A percentile compares a stretch with the other conserved stretches of the same genome.
Conservation (phyloP, 2,888 invertebrate species). For the Pachymerium ferrugineum region DNA sequence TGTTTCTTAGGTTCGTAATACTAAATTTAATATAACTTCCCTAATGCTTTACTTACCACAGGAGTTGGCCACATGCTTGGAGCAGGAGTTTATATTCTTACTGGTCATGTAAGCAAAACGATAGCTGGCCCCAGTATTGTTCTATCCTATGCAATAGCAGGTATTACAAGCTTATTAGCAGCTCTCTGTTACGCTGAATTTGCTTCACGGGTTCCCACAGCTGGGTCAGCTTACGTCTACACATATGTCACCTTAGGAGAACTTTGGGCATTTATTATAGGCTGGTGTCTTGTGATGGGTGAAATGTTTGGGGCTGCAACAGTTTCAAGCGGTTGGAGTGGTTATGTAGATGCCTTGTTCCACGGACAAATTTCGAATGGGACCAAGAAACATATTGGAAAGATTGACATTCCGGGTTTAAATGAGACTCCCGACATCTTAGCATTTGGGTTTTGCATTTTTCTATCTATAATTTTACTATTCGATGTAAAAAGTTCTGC, state of each 20-base stretch:
- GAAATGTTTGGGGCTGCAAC: slow-evolving; percentile 57
- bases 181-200: slow-evolving; percentile 59
- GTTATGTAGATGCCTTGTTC: slow-evolving; percentile 59
- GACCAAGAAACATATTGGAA: slow-evolving; percentile 44
- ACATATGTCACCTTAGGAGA: slow-evolving; percentile 46
- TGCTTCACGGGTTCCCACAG: slow-evolving; percentile 46
- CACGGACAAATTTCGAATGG: slow-evolving; percentile 48
- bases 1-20: no score
- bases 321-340: slow-evolving; percentile 73
- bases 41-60: no score
- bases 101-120: slow-evolving; percentile 73
- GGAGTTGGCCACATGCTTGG: slow-evolving; percentile 94
- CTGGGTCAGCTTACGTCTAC: slow-evolving; percentile 48
- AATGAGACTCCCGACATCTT: slow-evolving; percentile 47
- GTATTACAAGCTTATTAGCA: slow-evolving; percentile 69
- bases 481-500: slow-evolving; percentile 61
- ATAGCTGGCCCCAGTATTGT: slow-evolving; percentile 79
- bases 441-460: slow-evolving; percentile 45
- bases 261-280: slow-evolving; percentile 45
- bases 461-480: slow-evolving; percentile 65
- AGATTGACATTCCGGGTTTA: slow-evolving; percentile 38
- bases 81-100: slow-evolving; percentile 87
- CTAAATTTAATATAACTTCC: no score
- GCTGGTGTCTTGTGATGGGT: slow-evolving; percentile 38
- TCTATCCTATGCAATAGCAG: slow-evolving; percentile 64